Base-by-base conservation (phyloP, 92 coral and sea anemone genomes). In the Bergia puertoricense region DNA sequence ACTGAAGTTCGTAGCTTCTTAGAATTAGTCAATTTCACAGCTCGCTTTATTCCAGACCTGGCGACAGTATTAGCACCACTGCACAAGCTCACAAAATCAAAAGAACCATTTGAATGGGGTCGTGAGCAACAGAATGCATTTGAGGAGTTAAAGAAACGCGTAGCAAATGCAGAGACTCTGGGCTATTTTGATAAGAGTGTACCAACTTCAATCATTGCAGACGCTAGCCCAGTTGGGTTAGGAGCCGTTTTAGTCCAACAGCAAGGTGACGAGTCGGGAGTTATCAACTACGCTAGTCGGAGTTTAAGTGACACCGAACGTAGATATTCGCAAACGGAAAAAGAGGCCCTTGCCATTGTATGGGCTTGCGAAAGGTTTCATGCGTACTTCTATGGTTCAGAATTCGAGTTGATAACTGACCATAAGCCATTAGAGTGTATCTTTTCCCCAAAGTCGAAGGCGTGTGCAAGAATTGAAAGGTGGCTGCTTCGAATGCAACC, bases 241-340 rank as follows among this genome's bases (percentile, higher is more conserved):
- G 30, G 30, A 30, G 30, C 30, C 30, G 30, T 30, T 30, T 30
- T 30, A 30, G 30, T 30, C 30, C 30, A 30, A 30, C 30, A 30
- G 30, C 30, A 30, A 30, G 30, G 30, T 30, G 30, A 50, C 46
- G 86, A 46, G 44, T 82, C 2, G 69, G 69, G 10, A 62, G 69
- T 62, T 13, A 62, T 62, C 22, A 62, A n/a, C 22, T 62, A 62
- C 85, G 89, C 94, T 18, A 92, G 91, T 88, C 88, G 85, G 46
- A 92, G 92, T 76, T 48, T 92, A 46, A 79, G 92, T 16, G 82
- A 90, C 22, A 77, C 80, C 38, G 92, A 92, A 73, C 23, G 83
- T 50, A 80, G 68, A 41, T 92, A 92, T 80, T 89, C 92, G 18
- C 94, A 90, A 62, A 93, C 96, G 10, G 92, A 93, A 71, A 91